Evolutionary conservation across 53 echinoderm and acorn worm genomes (phyloP), one percentile per base, ranked within the genome.

Genomic region (Zoroaster sp.): DNA sequence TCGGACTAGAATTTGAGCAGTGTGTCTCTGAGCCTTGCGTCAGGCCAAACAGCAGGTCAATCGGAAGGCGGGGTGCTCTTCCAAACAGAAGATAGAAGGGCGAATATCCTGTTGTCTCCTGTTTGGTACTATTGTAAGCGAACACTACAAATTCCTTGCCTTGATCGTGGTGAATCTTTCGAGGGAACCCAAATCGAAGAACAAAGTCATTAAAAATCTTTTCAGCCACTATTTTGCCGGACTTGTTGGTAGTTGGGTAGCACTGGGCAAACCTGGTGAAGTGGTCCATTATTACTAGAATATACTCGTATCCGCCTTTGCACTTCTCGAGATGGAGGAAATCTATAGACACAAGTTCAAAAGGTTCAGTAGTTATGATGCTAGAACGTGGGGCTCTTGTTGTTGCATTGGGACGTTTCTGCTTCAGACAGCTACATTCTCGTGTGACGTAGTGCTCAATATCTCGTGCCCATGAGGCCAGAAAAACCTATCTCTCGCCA

Each of bases 251-350:
- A 0, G 94, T 94, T 10, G 94, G 80, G 52, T 94, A 94, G 20
- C 91, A 91, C 34, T 94, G 89, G 10, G 77, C 87, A 39, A 93
- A 86, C 34, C 78, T 33, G 15, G 78, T 93, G 34, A 74, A 89
- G 21, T 93, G 93, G 34, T 93, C 93, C 55, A 93, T 54, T 10
- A 93, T n/a, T n/a, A n/a, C n/a, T n/a, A n/a, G n/a, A n/a, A n/a
- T n/a, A n/a, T n/a, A n/a, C n/a, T n/a, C n/a, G n/a, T n/a, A n/a
- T n/a, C n/a, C n/a, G n/a, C n/a, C n/a, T n/a, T n/a, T n/a, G n/a
- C n/a, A n/a, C n/a, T n/a, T n/a, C n/a, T n/a, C n/a, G n/a, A n/a
- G n/a, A n/a, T n/a, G n/a, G n/a, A n/a, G n/a, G n/a, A n/a, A n/a
- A n/a, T 94, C 88, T 1, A 90, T 90, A 3, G 90, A 87, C n/a